Evolutionary conservation across 2,113 vertebrate species (phyloP), one percentile per base, ranked within the genome.

Genomic region (Spilogale gracilis): DNA sequence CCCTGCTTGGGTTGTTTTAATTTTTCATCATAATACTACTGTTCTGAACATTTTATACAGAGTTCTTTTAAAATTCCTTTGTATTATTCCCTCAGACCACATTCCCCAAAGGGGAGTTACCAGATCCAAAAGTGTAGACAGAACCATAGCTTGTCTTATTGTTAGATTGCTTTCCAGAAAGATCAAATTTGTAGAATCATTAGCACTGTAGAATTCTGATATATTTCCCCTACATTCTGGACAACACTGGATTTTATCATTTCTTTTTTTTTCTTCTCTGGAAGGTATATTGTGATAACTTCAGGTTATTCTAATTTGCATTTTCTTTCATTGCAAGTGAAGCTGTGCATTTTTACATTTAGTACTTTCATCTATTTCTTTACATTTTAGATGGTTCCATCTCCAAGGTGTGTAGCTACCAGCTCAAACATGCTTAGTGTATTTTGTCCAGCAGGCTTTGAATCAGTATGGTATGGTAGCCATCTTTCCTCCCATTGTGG

Each of bases 121-220:
- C 32, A 83, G 30, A 21, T 82, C 84, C 94, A 71, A 48, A 94
- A 79, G 38, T 78, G 52, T 43, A 94, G 27, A 65, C 60, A 74
- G 50, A 95, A 91, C 38, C 52, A 45, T 48, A 71, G 2, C 38
- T 96, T 92, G 60, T 78, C 84, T 78, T 74, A 71, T 32, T 94
- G 30, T 96, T 76, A 92, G 65, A 61, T 38, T 87, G 38, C 50
- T 93, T 92, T 96, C 86, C 32, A 82, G 65, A 96, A 95, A 95
- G 61, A 43, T 20, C n/a, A 63, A 10, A 81, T 86, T 58, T 86
- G 61, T 60, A 69, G 14, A 48, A 63, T 58, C 2, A 38, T 85
- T 14, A 94, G 79, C 43, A 56, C 45, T 54, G 12, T 95, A 90
- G 63, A 96, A 20, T 82, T 92, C 23, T 90, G 82, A 48, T 82